Conservation (phyloP, 2,113 vertebrate species). For the Calyptomena viridis region DNA sequence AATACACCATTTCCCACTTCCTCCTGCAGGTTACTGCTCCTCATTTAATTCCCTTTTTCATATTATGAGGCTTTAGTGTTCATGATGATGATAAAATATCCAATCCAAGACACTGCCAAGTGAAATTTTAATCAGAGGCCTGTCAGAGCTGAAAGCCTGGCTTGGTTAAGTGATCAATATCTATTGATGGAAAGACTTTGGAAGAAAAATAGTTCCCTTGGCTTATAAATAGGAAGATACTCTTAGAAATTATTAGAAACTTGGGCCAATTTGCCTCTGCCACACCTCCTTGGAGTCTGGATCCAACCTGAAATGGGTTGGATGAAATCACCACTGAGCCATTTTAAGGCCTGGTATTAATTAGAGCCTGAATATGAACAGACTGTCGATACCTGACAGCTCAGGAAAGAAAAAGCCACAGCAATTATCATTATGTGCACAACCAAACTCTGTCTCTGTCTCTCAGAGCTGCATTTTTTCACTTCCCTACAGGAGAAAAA, state of each 20-base stretch:
- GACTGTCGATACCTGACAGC: not conserved
- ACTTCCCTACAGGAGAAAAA: not conserved
- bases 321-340: not conserved
- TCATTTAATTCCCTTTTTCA: not conserved
- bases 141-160: not conserved
- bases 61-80: not conserved
- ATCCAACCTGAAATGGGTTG: not conserved
- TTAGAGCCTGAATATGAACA: not conserved
- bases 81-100: conserved; percentile 6
- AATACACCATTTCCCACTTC: not conserved
- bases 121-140: conserved; percentile 34
- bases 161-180: conserved; percentile 32
- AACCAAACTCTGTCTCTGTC: not conserved
- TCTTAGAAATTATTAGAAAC: not conserved
- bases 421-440: not conserved
- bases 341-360: not conserved
- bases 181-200: not conserved
- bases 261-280: not conserved
- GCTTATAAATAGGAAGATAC: not conserved
- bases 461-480: not conserved
- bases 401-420: not conserved
- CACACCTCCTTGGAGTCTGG: not conserved
- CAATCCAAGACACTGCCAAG: conserved; percentile 18
- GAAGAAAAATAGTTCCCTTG: not conserved
- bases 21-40: not conserved